Conservation (phyloP, 2,113 vertebrate genomes). For the Struthio camelus region DNA sequence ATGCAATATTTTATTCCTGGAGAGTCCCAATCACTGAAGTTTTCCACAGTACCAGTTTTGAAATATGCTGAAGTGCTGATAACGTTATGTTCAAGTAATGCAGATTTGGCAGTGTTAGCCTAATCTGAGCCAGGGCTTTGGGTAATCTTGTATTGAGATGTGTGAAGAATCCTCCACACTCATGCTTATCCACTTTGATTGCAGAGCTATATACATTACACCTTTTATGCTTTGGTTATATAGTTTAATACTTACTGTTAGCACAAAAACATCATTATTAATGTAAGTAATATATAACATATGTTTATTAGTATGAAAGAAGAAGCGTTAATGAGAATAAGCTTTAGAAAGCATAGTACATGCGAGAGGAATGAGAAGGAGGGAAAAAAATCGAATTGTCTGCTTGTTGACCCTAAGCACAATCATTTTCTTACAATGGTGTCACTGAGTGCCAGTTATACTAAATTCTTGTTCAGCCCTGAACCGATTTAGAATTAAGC, state of each 20-base stretch:
- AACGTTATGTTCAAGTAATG: not conserved
- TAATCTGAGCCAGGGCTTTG: not conserved
- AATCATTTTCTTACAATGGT: fast-evolving
- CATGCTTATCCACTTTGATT: fast-evolving
- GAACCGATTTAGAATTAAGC: fast-evolving
- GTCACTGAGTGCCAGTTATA: not conserved
- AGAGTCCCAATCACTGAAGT: not conserved
- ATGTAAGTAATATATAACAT: not conserved
- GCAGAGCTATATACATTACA: not conserved
- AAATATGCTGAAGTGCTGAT: not conserved
- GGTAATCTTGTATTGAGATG: not conserved
- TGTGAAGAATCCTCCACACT: not conserved
- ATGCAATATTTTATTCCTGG: not conserved
- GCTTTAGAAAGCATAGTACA: not conserved
- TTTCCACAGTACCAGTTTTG: not conserved
- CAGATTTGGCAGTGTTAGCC: not conserved
- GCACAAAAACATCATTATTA: not conserved
- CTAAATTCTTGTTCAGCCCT: not conserved
- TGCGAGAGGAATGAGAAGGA: not conserved
- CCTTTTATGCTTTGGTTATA: not conserved
- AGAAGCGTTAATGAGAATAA: not conserved
- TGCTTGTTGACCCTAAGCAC: not conserved
- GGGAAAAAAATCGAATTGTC: not conserved
- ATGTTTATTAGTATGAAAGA: not conserved
- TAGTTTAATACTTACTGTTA: not conserved